Conservation (phyloP, 2,113 vertebrate genomes). For the Phylloscopus whistleri region DNA sequence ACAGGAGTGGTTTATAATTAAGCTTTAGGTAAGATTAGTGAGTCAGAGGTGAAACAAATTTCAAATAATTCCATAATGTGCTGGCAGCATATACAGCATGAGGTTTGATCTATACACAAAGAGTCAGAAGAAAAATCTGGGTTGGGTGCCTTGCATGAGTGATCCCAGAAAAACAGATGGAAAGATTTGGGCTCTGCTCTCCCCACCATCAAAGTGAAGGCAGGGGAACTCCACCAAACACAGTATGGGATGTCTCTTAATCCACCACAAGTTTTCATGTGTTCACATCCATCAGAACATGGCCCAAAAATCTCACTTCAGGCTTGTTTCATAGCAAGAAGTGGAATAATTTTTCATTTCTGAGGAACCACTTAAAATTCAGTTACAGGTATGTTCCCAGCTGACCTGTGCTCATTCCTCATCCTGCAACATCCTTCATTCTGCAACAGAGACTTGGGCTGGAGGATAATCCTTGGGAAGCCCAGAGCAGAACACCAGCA, state of each 20-base stretch:
- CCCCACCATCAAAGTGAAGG: background rate
- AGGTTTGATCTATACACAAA: background rate
- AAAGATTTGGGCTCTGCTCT: background rate
- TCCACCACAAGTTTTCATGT: background rate
- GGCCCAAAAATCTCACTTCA: background rate
- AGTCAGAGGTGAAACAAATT: slow-evolving; percentile 12
- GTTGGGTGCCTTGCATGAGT: background rate
- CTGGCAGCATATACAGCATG: background rate
- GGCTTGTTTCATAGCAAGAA: background rate
- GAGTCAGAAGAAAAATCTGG: background rate
- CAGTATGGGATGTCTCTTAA: background rate
- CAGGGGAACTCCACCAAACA: background rate
- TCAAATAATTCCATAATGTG: background rate
- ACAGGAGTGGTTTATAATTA: background rate
- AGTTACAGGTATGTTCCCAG: background rate
- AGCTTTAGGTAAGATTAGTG: background rate
- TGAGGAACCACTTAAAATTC: background rate
- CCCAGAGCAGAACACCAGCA: background rate
- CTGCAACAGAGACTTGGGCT: background rate
- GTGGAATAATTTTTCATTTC: background rate
- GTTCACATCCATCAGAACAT: background rate
- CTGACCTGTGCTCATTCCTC: background rate
- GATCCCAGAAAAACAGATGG: background rate
- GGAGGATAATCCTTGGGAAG: background rate
- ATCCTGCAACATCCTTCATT: background rate